phyloP scores from a whole-genome alignment of 2,797 vertebrate genomes.

The Ceyx erithaca region DNA sequence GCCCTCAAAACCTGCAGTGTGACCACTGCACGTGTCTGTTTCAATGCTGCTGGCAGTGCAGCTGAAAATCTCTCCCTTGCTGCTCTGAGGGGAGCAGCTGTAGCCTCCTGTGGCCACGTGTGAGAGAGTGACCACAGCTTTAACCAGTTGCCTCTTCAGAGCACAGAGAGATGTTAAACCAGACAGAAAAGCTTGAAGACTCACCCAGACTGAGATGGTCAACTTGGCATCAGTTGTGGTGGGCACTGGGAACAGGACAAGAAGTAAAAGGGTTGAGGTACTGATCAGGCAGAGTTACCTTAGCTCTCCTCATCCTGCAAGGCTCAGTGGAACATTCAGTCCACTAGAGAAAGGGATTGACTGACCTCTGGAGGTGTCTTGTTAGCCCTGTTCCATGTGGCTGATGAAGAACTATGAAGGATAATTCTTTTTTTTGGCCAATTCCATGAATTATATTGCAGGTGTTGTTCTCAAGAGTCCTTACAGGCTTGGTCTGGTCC shows the following conservation, averaged over 20 bases:
- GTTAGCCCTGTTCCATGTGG: neutral
- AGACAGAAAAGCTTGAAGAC: neutral
- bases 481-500: neutral
- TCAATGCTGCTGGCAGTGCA: neutral
- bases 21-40: neutral
- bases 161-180: neutral
- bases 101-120: accelerated
- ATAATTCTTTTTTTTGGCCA: neutral
- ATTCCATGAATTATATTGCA: neutral
- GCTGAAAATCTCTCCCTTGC: neutral
- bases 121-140: neutral
- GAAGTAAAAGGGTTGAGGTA: neutral
- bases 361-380: neutral
- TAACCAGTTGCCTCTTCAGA: neutral
- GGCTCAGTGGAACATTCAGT: neutral
- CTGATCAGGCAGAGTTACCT: neutral
- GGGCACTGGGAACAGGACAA: neutral
- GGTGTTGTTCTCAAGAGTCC: neutral
- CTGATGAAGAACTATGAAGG: neutral
- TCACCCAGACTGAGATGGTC: neutral
- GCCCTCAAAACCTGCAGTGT: accelerated
- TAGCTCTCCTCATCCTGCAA: neutral
- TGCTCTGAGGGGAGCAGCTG: neutral
- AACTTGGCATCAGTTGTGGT: neutral
- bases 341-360: neutral